Percentiles rank a stretch among this genome's conserved stretches.
Conservation (phyloP, 2,888 invertebrate species). For the Desoria tigrina region DNA sequence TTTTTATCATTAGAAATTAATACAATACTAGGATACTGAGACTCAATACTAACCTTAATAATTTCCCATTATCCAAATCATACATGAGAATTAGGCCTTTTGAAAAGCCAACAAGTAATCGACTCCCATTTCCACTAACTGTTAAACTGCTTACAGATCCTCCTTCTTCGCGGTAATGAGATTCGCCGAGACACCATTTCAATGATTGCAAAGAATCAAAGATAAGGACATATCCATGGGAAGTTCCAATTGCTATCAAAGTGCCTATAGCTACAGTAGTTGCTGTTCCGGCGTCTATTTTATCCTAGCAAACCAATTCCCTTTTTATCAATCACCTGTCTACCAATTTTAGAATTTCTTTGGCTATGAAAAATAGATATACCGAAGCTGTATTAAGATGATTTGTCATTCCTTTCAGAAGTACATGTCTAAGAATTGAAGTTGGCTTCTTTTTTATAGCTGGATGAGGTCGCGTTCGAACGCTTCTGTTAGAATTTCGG, state of each 20-base stretch:
- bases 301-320: slow-evolving; percentile 70
- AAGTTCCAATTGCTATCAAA: slow-evolving; percentile 87
- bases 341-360: neutral
- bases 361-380: too few relatives aligned
- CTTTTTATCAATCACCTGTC: too few relatives aligned
- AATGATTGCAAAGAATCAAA: slow-evolving; percentile 84
- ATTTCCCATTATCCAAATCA: slow-evolving; percentile 74
- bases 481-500: slow-evolving; percentile 52
- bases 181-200: slow-evolving; percentile 76
- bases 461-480: slow-evolving; percentile 29
- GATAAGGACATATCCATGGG: slow-evolving; percentile 85
- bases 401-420: slow-evolving; percentile 84
- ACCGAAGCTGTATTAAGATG: slow-evolving; percentile 85
- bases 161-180: slow-evolving; percentile 60
- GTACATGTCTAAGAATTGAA: slow-evolving; percentile 73
- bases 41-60: slow-evolving; percentile 61
- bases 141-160: slow-evolving; percentile 68
- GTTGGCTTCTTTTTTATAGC: slow-evolving; percentile 57
- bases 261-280: slow-evolving; percentile 77
- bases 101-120: slow-evolving; percentile 77
- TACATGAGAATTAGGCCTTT: slow-evolving; percentile 89
- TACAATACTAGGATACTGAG: neutral
- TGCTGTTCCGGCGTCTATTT: slow-evolving; percentile 84
- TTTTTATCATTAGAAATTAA: neutral
- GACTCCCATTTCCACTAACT: slow-evolving; percentile 82